Percentiles rank a stretch among this genome's conserved stretches.
Evolutionary conservation across 2,888 invertebrate species (phyloP).

Genomic region (Lottia gigantea): DNA sequence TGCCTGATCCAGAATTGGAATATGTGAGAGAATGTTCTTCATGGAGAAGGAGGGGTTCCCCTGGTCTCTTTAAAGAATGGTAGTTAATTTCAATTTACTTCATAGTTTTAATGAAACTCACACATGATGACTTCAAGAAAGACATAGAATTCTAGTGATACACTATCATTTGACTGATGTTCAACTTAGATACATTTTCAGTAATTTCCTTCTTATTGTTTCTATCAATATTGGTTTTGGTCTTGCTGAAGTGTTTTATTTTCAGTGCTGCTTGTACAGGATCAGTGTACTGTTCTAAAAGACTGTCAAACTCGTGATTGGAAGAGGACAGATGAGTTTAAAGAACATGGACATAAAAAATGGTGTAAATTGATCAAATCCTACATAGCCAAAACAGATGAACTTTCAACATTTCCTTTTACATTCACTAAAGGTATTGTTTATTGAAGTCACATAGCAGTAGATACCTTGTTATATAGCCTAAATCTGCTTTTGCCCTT

Average conservation of each 20-base stretch:
- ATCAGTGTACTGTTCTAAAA: conserved; percentile 44
- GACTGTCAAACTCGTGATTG: conserved; percentile 41
- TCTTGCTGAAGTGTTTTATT: neutral
- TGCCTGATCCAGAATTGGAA: conserved; percentile 2
- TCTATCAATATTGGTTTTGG: neutral
- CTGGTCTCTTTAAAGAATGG: conserved; percentile 38
- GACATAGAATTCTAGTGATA: no score
- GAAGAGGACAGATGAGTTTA: conserved; percentile 24
- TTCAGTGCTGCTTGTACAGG: conserved; percentile 39
- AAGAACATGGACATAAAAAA: conserved; percentile 33
- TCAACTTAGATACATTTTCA: no score
- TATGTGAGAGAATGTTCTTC: conserved; percentile 34
- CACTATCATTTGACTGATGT: no score
- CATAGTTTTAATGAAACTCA: no score
- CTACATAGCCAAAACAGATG: conserved; percentile 36
- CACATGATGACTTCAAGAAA: no score
- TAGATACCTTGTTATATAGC: no score
- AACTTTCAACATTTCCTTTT: conserved; percentile 43
- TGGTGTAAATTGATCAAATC: conserved; percentile 43
- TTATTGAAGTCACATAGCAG: no score
- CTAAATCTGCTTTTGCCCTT: no score
- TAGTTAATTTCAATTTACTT: no score
- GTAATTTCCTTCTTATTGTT: no score
- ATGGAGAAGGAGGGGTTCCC: conserved; percentile 32
- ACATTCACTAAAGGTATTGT: conserved; percentile 37